Conservation (phyloP, 2,888 invertebrate species). For the Agrilus cyanescens region DNA sequence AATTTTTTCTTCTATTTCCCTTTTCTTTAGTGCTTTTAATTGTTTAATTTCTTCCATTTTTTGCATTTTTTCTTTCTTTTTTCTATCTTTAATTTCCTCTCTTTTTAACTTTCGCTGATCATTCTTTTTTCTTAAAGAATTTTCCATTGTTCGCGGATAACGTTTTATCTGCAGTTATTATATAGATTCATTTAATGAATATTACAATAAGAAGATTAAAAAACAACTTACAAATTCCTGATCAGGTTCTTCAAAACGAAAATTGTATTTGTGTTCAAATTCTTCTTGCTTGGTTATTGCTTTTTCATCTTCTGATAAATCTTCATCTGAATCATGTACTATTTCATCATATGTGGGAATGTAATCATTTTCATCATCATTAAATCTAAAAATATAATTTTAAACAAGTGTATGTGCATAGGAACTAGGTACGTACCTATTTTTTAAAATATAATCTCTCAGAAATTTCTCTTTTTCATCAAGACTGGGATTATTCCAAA, state of each 20-base stretch:
- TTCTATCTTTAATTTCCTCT: constrained; percentile 58
- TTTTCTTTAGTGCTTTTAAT: constrained; percentile 72
- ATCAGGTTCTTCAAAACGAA: constrained; percentile 93
- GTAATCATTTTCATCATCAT: constrained; percentile 38
- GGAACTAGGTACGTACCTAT: constrained; percentile 40
- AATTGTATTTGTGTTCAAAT: constrained; percentile 93
- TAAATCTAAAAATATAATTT: constrained; percentile 30
- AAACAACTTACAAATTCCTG: constrained; percentile 60
- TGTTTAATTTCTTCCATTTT: constrained; percentile 81
- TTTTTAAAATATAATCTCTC: constrained; percentile 83
- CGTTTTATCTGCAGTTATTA: constrained; percentile 56
- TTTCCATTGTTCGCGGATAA: constrained; percentile 79
- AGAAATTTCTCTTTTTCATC: constrained; percentile 80
- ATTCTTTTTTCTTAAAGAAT: constrained; percentile 68
- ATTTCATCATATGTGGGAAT: constrained; percentile 56
- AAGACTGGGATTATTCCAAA: constrained; percentile 74
- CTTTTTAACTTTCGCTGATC: constrained; percentile 69
- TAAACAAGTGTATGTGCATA: not conserved
- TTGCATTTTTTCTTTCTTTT: constrained; percentile 63
- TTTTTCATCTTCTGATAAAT: constrained; percentile 67
- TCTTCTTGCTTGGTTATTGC: constrained; percentile 71
- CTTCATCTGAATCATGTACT: constrained; percentile 44
- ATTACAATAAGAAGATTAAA: constrained; percentile 1
- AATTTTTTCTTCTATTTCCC: constrained; percentile 85
- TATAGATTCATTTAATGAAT: not conserved